These are phyloP conservation scores for Synaphobranchus kaupii DNA, from an alignment of 2,797 vertebrate genomes.

Conservation along the genomic window DNA sequence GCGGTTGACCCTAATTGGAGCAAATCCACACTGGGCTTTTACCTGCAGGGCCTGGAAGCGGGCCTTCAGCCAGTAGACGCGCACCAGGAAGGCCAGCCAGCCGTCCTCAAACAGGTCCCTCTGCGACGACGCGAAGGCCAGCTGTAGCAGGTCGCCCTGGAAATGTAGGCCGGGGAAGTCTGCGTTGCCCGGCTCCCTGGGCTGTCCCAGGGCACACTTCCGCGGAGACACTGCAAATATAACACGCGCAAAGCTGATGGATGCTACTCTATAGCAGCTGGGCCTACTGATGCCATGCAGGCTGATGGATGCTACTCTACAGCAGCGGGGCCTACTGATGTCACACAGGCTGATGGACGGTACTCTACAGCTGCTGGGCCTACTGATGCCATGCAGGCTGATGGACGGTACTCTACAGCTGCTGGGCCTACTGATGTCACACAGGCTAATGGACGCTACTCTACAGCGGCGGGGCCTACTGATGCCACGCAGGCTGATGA, in stretches of 20 bases:
- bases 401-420: not conserved
- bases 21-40: constrained; percentile 1
- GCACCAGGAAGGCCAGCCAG: constrained; percentile 88
- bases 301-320: not conserved
- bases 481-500: not conserved
- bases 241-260: not conserved
- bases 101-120: constrained; percentile 85
- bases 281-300: not conserved
- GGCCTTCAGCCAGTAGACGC: constrained; percentile 95
- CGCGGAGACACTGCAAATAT: constrained; percentile 75
- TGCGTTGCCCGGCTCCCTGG: constrained; percentile 72
- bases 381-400: not conserved
- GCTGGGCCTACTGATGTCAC: not conserved
- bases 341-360: not conserved
- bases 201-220: constrained; percentile 63
- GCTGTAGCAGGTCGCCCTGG: constrained; percentile 84
- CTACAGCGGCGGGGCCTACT: not conserved
- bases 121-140: constrained; percentile 89
- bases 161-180: constrained; percentile 87
- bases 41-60: constrained; percentile 91
- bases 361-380: not conserved
- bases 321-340: not conserved
- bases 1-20: not conserved
- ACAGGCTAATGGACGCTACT: not conserved
- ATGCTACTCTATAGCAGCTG: not conserved